Percentiles rank a stretch among this genome's conserved stretches.
Conservation (phyloP, 2,888 invertebrate genomes). For the Agrotis clavis region DNA sequence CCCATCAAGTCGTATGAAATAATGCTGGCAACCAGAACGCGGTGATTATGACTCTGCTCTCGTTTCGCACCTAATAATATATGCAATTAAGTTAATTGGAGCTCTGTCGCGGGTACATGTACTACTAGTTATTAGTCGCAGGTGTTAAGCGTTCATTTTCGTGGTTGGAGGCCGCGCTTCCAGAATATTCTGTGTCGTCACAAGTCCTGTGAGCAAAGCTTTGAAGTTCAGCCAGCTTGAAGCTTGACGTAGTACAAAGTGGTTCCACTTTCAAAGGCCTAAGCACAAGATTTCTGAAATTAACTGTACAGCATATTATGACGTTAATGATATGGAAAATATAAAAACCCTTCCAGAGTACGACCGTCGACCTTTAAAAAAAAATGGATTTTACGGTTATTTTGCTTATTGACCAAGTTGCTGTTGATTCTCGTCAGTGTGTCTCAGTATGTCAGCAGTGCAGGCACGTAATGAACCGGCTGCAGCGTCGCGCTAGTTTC, state of each 20-base stretch:
- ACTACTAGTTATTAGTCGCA: conserved; percentile 60
- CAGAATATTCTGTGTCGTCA: conserved; percentile 50
- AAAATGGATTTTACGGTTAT: background rate
- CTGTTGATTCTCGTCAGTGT: conserved; percentile 44
- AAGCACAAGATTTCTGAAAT: no score
- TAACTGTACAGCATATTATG: no score
- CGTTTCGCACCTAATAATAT: conserved; percentile 68
- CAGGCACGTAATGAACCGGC: conserved; percentile 76
- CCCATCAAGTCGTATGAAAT: conserved; percentile 65
- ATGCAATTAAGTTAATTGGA: conserved; percentile 68
- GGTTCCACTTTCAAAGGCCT: no score
- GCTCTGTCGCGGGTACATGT: conserved; percentile 42
- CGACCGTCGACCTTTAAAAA: background rate
- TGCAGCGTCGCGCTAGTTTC: conserved; percentile 70
- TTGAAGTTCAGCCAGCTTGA: background rate
- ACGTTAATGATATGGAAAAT: no score
- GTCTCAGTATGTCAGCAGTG: conserved; percentile 65
- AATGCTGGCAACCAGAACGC: conserved; percentile 57
- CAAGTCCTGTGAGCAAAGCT: conserved; percentile 26
- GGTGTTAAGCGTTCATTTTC: conserved; percentile 65
- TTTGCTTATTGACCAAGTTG: background rate
- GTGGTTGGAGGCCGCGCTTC: conserved; percentile 50
- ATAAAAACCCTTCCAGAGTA: no score
- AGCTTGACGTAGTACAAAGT: background rate
- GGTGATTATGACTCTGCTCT: conserved; percentile 62